These are phyloP conservation scores for Cataglyphis cursor DNA, from an alignment of 2,888 invertebrate species.

Conservation along the genomic window DNA sequence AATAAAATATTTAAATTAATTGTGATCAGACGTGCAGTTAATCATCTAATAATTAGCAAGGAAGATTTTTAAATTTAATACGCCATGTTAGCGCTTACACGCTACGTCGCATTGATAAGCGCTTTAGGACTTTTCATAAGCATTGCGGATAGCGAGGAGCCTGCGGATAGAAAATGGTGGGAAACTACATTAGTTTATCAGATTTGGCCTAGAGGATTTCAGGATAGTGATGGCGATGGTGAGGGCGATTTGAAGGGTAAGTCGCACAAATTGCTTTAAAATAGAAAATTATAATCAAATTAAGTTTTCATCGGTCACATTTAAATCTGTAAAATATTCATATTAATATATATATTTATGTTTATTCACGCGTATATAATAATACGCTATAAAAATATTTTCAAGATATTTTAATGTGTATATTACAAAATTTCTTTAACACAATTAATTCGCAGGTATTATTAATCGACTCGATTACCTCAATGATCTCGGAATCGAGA, in stretches of 20 bases:
- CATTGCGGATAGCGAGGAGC: neutral
- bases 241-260: slow-evolving; percentile 80
- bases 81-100: slow-evolving; percentile 19
- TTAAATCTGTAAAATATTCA: neutral
- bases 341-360: neutral
- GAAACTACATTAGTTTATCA: slow-evolving; percentile 79
- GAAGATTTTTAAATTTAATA: neutral
- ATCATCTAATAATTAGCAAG: neutral
- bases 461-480: slow-evolving; percentile 78
- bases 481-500: slow-evolving; percentile 75
- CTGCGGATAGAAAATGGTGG: slow-evolving; percentile 77
- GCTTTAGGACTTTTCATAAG: slow-evolving; percentile 24
- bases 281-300: neutral
- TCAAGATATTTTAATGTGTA: neutral
- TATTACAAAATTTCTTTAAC: neutral
- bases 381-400: neutral
- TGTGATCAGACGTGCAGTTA: neutral
- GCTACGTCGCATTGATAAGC: slow-evolving; percentile 6
- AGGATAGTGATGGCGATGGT: slow-evolving; percentile 81
- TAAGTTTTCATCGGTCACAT: neutral
- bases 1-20: slow-evolving; percentile 2
- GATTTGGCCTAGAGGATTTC: slow-evolving; percentile 80
- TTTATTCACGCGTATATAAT: neutral
- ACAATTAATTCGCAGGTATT: slow-evolving; percentile 72
- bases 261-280: slow-evolving; percentile 31